Conservation (phyloP, 1,140 invertebrate species). For the Cydia amplana region DNA sequence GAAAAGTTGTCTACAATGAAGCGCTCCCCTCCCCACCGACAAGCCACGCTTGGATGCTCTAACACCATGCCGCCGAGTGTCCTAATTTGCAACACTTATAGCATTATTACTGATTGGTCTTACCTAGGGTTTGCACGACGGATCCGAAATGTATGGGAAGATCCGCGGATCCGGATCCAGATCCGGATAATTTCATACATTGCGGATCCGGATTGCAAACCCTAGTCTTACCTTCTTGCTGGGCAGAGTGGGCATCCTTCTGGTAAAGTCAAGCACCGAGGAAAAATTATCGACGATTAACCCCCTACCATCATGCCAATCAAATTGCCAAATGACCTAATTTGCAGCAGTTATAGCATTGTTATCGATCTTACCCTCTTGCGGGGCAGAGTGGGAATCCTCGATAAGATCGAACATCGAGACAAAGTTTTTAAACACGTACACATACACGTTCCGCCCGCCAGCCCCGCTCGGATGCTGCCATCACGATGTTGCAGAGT, state of each 20-base stretch:
- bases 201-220: too few relatives aligned
- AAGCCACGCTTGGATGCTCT: constrained; percentile 78
- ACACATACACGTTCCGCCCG: too few relatives aligned
- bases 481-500: neutral
- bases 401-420: neutral
- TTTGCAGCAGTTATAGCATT: neutral
- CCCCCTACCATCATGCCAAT: constrained; percentile 53
- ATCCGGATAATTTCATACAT: too few relatives aligned
- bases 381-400: neutral
- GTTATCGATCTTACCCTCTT: neutral
- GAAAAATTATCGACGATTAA: neutral
- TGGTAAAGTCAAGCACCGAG: neutral
- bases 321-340: constrained; percentile 43
- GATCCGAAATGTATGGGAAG: too few relatives aligned
- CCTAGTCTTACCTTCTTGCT: too few relatives aligned
- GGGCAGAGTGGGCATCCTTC: too few relatives aligned
- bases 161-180: too few relatives aligned
- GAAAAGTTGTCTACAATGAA: constrained; percentile 76
- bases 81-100: neutral
- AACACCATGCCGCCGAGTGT: constrained; percentile 44
- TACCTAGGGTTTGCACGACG: too few relatives aligned
- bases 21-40: too few relatives aligned
- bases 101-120: too few relatives aligned
- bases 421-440: neutral
- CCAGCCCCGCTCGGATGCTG: too few relatives aligned